phyloP scores from a whole-genome alignment of 2,888 invertebrate genomes.

The Aphidius colemani region DNA sequence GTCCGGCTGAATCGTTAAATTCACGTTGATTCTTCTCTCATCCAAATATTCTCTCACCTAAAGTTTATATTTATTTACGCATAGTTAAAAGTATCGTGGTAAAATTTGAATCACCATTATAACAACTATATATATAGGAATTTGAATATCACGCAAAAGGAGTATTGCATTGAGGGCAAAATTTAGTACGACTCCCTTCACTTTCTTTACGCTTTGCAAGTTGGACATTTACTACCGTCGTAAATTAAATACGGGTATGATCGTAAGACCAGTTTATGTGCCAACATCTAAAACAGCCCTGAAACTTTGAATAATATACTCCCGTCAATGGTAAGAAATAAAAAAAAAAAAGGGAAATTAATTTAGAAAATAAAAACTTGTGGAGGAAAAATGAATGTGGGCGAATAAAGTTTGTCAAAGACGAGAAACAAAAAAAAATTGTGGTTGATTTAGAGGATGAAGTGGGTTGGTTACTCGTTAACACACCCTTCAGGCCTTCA shows the following conservation, averaged over 20 bases:
- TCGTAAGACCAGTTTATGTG: conserved; percentile 37
- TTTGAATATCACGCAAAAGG: conserved; percentile 8
- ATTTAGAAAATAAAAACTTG: no score
- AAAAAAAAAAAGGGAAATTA: no score
- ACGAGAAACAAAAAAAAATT: not conserved
- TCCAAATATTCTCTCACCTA: conserved; percentile 21
- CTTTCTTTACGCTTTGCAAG: conserved; percentile 34
- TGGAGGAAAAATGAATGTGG: no score
- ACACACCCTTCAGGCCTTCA: conserved; percentile 19
- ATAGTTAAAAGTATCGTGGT: conserved; percentile 1
- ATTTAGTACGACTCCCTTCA: conserved; percentile 6
- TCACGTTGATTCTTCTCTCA: conserved; percentile 30
- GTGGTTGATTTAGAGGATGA: conserved; percentile 17
- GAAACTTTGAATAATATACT: no score
- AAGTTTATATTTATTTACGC: not conserved
- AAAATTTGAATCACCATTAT: not conserved
- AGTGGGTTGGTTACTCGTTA: not conserved
- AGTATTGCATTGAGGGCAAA: conserved; percentile 6
- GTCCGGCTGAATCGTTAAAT: conserved; percentile 48
- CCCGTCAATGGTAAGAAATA: no score
- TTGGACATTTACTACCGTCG: conserved; percentile 52
- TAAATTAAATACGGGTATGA: conserved; percentile 50
- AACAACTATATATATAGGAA: no score
- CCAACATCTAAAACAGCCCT: conserved; percentile 20
- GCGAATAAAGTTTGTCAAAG: no score